Conservation (phyloP, 2,113 vertebrate species). For the Melanocharis versteri region DNA sequence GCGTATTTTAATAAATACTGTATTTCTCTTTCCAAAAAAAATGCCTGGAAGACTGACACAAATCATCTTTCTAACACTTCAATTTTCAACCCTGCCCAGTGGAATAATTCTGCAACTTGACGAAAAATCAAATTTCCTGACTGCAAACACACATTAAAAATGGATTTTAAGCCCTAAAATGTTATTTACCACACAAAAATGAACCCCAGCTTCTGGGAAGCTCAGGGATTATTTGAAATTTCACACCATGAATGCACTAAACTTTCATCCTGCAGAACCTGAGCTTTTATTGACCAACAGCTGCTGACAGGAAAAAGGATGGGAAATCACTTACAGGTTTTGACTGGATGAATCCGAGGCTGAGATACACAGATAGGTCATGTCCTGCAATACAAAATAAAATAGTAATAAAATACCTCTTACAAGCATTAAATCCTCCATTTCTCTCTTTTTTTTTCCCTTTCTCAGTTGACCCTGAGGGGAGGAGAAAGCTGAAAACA, state of each 20-base stretch:
- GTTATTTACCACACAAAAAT: not conserved
- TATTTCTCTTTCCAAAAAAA: not conserved
- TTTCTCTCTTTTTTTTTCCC: not conserved
- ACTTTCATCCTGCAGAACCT: not conserved
- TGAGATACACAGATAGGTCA: conserved; percentile 85
- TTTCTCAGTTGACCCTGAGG: not conserved
- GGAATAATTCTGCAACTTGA: not conserved
- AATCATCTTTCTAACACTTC: not conserved
- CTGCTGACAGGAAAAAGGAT: not conserved
- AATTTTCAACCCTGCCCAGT: not conserved
- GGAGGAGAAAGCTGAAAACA: not conserved
- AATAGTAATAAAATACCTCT: not conserved
- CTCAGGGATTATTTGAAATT: not conserved
- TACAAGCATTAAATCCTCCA: not conserved
- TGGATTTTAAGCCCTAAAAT: not conserved
- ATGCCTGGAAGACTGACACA: not conserved
- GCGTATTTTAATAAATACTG: not conserved
- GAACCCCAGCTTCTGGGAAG: not conserved
- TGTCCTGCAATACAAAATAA: conserved; percentile 71
- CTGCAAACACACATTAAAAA: not conserved
- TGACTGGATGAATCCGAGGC: conserved; percentile 83
- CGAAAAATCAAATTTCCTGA: not conserved
- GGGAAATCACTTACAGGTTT: conserved; percentile 79
- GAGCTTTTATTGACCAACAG: not conserved
- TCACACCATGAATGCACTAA: not conserved